Evolutionary conservation across 2,113 vertebrate genomes (phyloP).

Genomic region (cat (Felis catus)): DNA sequence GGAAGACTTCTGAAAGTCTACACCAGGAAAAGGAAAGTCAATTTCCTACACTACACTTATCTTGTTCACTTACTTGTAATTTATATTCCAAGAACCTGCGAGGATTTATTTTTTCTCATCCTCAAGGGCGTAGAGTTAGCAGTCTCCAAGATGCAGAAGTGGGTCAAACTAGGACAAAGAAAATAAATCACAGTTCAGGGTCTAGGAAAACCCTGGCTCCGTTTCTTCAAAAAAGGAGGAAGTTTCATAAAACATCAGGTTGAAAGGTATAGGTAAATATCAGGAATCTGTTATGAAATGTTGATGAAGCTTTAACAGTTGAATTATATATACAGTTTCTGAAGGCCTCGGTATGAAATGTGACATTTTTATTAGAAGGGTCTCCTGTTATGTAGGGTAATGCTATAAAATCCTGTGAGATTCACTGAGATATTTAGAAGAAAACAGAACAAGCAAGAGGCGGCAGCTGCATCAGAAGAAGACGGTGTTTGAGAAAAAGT

Average conservation of each 20-base stretch:
- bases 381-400: background rate
- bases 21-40: background rate
- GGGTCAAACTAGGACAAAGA: slow-evolving; percentile 32
- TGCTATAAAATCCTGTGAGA: background rate
- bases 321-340: background rate
- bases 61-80: slow-evolving; percentile 53
- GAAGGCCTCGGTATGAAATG: background rate
- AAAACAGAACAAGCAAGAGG: background rate
- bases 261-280: background rate
- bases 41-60: background rate
- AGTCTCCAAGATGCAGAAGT: slow-evolving; percentile 37
- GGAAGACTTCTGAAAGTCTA: background rate
- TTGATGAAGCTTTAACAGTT: slow-evolving; percentile 11
- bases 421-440: background rate
- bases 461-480: background rate
- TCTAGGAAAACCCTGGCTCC: background rate
- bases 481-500: background rate
- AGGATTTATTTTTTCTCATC: slow-evolving; percentile 51
- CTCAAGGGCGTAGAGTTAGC: slow-evolving; percentile 32
- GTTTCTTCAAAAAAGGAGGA: background rate
- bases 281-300: slow-evolving; percentile 12
- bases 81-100: slow-evolving; percentile 31
- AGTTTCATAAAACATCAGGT: background rate
- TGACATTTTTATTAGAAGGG: slow-evolving; percentile 33
- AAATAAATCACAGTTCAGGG: slow-evolving; percentile 57